Percentiles rank a stretch among this genome's conserved stretches.
These are phyloP conservation scores for Tachypleus tridentatus DNA, from an alignment of 1,140 invertebrate species.

Conservation along the genomic window DNA sequence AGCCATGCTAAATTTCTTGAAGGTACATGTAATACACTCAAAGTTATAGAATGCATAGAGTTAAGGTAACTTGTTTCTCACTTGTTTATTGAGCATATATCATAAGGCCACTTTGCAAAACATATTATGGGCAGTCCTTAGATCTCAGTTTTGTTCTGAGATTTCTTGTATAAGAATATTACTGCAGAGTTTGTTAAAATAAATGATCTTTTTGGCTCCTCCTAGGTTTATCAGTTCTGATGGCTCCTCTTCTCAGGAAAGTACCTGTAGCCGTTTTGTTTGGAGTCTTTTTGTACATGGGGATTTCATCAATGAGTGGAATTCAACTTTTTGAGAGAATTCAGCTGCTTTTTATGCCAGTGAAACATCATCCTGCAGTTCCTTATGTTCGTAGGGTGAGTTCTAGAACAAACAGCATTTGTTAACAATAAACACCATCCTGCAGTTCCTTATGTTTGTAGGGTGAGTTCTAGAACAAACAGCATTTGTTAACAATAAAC, in stretches of 20 bases:
- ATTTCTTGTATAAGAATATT: not conserved
- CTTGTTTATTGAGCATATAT: too few relatives aligned
- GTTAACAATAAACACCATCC: too few relatives aligned
- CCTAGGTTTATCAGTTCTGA: conserved; percentile 64
- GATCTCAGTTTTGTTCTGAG: not conserved
- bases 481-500: too few relatives aligned
- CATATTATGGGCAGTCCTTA: too few relatives aligned
- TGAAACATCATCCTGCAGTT: conserved; percentile 69
- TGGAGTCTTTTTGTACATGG: conserved; percentile 95
- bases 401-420: too few relatives aligned
- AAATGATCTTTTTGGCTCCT: conserved; percentile 47
- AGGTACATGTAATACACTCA: too few relatives aligned
- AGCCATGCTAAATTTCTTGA: too few relatives aligned
- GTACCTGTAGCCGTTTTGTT: conserved; percentile 89
- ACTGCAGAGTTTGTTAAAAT: not conserved
- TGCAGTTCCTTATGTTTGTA: not conserved
- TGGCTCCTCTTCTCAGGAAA: conserved; percentile 60
- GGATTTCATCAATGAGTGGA: conserved; percentile 78
- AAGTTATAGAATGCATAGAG: too few relatives aligned
- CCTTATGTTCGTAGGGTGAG: not conserved
- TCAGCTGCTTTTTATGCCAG: conserved; percentile 77
- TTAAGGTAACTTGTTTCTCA: too few relatives aligned
- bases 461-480: not conserved
- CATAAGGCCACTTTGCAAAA: too few relatives aligned
- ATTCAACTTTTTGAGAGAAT: conserved; percentile 83